phyloP scores from a whole-genome alignment of 2,888 invertebrate species.

The Oxyteleia sp. region DNA sequence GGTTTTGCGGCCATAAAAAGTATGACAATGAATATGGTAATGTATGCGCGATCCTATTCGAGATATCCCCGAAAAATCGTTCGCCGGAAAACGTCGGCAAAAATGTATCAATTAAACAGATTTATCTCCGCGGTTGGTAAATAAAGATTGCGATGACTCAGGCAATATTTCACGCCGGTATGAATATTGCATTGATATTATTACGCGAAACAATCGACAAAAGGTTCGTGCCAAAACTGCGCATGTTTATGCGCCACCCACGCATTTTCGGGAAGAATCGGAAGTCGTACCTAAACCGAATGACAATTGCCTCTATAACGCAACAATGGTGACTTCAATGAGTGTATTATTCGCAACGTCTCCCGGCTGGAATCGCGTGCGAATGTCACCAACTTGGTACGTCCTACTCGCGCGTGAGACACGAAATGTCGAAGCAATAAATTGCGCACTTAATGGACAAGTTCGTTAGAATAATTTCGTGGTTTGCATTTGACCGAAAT shows the following conservation, averaged over 20 bases:
- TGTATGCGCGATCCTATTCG: background rate
- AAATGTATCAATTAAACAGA: background rate
- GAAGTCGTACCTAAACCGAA: conserved; percentile 51
- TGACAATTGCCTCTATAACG: conserved; percentile 30
- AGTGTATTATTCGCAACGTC: conserved; percentile 47
- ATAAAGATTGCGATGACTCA: conserved; percentile 33
- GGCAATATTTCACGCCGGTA: conserved; percentile 14
- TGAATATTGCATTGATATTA: conserved; percentile 62
- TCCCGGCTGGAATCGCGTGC: conserved; percentile 39
- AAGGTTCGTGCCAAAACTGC: conserved; percentile 41
- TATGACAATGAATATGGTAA: conserved; percentile 1
- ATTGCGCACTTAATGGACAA: conserved; percentile 41
- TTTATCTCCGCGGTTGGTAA: background rate
- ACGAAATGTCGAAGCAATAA: conserved; percentile 40
- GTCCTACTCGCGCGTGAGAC: conserved; percentile 43
- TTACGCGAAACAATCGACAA: conserved; percentile 53
- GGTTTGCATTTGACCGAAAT: conserved; percentile 6
- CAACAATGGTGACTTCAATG: conserved; percentile 57
- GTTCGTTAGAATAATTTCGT: conserved; percentile 45
- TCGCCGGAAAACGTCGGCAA: background rate
- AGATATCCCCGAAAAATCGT: background rate
- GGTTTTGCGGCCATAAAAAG: background rate
- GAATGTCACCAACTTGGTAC: conserved; percentile 59
- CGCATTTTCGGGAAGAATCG: conserved; percentile 42
- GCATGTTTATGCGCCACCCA: conserved; percentile 48